Percentiles rank a stretch among this genome's conserved stretches.
phyloP scores from a whole-genome alignment of 2,797 vertebrate species.

The Microcaecilia unicolor region DNA sequence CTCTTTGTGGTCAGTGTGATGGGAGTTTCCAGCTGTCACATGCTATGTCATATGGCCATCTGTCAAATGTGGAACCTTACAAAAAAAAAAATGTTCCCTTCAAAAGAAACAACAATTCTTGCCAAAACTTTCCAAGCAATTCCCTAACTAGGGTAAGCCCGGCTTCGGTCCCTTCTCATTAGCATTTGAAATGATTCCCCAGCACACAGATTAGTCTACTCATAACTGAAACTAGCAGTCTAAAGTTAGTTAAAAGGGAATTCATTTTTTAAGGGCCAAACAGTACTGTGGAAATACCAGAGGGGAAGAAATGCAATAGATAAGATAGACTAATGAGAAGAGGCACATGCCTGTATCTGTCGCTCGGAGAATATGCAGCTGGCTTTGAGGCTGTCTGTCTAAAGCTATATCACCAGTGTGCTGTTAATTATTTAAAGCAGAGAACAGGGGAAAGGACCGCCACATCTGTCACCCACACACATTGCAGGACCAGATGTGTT shows the following conservation, averaged over 20 bases:
- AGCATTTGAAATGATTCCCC: constrained; percentile 7
- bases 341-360: constrained; percentile 8
- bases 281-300: not conserved
- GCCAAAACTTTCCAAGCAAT: not conserved
- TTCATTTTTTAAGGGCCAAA: not conserved
- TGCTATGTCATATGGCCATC: not conserved
- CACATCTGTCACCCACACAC: constrained; percentile 82
- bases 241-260: not conserved
- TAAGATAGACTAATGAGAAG: constrained; percentile 20
- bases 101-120: constrained; percentile 5
- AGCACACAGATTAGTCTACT: not conserved
- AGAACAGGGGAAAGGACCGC: constrained; percentile 62
- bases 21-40: constrained; percentile 6
- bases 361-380: constrained; percentile 44
- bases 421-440: constrained; percentile 77
- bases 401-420: constrained; percentile 35
- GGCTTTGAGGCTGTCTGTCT: constrained; percentile 29
- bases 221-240: constrained; percentile 6
- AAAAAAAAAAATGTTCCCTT: not conserved
- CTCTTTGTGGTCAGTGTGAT: accelerated
- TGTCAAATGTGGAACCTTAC: not conserved
- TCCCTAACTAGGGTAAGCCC: not conserved
- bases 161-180: constrained; percentile 1
- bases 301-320: not conserved
- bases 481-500: constrained; percentile 82